Evolutionary conservation across 2,113 vertebrate genomes (phyloP).

Genomic region (Charadrius vociferus): DNA sequence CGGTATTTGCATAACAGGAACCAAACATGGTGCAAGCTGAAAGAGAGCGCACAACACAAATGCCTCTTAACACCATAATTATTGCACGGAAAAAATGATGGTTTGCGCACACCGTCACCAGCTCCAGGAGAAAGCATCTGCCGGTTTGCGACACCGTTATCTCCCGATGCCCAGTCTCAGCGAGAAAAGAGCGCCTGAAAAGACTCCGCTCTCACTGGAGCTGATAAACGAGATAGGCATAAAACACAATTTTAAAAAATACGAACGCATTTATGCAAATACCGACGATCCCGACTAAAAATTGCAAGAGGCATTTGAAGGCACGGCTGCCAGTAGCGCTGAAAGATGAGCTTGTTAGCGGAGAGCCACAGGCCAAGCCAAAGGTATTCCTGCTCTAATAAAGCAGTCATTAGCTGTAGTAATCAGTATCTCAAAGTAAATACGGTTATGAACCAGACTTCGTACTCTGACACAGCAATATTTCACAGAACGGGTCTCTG

Average conservation of each 20-base stretch:
- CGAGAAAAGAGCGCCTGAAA: neutral
- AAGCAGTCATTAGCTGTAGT: neutral
- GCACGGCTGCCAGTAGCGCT: neutral
- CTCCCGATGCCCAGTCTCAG: neutral
- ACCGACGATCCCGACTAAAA: neutral
- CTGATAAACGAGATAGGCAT: neutral
- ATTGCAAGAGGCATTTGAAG: neutral
- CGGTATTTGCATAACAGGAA: slow-evolving; percentile 74
- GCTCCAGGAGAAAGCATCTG: slow-evolving; percentile 24
- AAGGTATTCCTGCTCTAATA: neutral
- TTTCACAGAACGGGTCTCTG: neutral
- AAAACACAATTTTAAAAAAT: neutral
- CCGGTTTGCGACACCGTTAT: neutral
- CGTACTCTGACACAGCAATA: neutral
- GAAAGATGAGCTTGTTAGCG: neutral
- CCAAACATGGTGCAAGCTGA: slow-evolving; percentile 47
- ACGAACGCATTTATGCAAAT: neutral
- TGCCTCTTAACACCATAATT: slow-evolving; percentile 46
- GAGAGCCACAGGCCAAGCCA: neutral
- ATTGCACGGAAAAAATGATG: slow-evolving; percentile 28
- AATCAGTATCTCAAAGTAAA: neutral
- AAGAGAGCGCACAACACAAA: slow-evolving; percentile 44
- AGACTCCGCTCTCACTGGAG: neutral
- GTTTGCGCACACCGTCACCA: neutral
- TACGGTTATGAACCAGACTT: neutral